Evolutionary conservation across 2,113 vertebrate genomes (phyloP).

Genomic region (Pachypanchax playfairii): DNA sequence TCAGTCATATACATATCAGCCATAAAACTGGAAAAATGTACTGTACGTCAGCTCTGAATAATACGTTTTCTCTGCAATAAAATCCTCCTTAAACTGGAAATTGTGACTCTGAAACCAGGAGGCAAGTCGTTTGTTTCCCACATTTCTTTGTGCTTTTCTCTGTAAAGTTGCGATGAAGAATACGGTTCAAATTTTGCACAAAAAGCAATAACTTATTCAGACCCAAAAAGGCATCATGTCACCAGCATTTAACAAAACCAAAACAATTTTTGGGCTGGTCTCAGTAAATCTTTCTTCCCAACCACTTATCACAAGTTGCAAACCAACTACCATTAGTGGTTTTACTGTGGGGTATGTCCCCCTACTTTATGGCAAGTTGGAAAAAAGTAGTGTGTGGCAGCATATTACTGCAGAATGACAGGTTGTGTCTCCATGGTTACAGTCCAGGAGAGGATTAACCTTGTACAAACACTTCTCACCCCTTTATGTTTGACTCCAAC

Average conservation of each 20-base stretch:
- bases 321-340: conserved; percentile 77
- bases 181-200: conserved; percentile 46
- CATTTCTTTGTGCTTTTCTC: conserved; percentile 9
- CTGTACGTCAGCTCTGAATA: conserved; percentile 59
- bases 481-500: conserved; percentile 43
- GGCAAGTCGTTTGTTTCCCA: conserved; percentile 1
- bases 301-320: conserved; percentile 78
- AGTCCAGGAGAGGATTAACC: conserved; percentile 61
- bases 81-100: conserved; percentile 38
- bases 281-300: conserved; percentile 72
- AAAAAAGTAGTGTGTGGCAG: conserved; percentile 61
- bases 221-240: conserved; percentile 61
- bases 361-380: conserved; percentile 73
- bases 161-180: conserved; percentile 39
- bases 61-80: conserved; percentile 59
- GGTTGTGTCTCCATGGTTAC: conserved; percentile 73
- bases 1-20: conserved; percentile 61
- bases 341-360: conserved; percentile 71
- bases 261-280: conserved; percentile 75
- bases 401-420: conserved; percentile 70
- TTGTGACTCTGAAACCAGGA: conserved; percentile 36
- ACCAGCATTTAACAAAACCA: conserved; percentile 69
- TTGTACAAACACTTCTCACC: conserved; percentile 67
- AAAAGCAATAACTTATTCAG: conserved; percentile 53
- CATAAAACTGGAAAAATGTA: conserved; percentile 55